Conservation (phyloP, 2,888 invertebrate species). For the Drosophila cognata region DNA sequence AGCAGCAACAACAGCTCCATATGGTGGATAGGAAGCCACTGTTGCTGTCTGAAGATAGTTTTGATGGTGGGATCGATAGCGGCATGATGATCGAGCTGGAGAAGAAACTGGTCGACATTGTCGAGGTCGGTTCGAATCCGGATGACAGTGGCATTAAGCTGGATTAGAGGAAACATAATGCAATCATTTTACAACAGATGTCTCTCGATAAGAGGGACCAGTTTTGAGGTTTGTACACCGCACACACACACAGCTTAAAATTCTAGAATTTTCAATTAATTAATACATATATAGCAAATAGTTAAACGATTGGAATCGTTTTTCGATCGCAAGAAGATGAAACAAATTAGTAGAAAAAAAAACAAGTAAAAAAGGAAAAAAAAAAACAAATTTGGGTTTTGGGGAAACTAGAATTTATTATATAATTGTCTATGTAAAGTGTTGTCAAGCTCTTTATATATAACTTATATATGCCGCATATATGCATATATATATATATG, state of each 20-base stretch:
- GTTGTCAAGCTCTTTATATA: slow-evolving; percentile 39
- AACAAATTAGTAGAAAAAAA: slow-evolving; percentile 7
- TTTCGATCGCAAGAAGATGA: slow-evolving; percentile 50
- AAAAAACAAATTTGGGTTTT: slow-evolving; percentile 53
- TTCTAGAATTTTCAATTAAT: slow-evolving; percentile 62
- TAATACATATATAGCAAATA: slow-evolving; percentile 46
- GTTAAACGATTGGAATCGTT: slow-evolving; percentile 54
- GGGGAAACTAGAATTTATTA: slow-evolving; percentile 71
- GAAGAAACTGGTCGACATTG: slow-evolving; percentile 87
- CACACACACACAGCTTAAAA: slow-evolving; percentile 64
- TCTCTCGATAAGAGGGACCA: slow-evolving; percentile 32
- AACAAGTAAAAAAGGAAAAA: not conserved
- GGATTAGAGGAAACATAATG: slow-evolving; percentile 70
- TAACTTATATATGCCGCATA: slow-evolving; percentile 27
- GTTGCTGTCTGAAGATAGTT: slow-evolving; percentile 70
- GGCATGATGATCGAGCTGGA: slow-evolving; percentile 88
- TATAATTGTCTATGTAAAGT: slow-evolving; percentile 70
- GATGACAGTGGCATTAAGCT: slow-evolving; percentile 82
- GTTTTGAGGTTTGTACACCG: slow-evolving; percentile 71
- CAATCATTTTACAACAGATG: slow-evolving; percentile 59
- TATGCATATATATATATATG: slow-evolving; percentile 8
- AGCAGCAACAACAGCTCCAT: slow-evolving; percentile 42
- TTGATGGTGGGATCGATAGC: slow-evolving; percentile 86
- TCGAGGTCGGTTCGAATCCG: slow-evolving; percentile 85
- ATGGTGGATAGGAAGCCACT: slow-evolving; percentile 57